Evolutionary conservation across 2,797 vertebrate genomes (phyloP).

Genomic region (Sebastolobus alascanus): DNA sequence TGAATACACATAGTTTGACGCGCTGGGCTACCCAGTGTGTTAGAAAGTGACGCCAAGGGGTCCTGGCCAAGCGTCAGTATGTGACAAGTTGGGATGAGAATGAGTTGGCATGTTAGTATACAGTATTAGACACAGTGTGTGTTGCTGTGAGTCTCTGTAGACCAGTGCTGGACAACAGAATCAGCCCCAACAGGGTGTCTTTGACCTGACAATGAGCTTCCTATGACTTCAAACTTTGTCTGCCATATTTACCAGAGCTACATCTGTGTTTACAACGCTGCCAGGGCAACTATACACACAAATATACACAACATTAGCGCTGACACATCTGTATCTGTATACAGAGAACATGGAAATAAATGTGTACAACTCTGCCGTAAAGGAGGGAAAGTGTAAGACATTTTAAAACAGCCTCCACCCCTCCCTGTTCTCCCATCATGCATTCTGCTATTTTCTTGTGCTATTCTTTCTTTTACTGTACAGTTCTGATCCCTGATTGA

Average conservation of each 20-base stretch:
- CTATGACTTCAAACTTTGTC: slow-evolving; percentile 19
- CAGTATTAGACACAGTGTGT: not conserved
- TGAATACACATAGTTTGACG: too few species aligned
- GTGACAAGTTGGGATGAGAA: too few species aligned
- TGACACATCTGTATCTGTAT: slow-evolving; percentile 50
- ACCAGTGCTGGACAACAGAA: not conserved
- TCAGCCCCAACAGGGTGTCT: not conserved
- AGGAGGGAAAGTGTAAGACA: not conserved
- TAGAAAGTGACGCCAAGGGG: too few species aligned
- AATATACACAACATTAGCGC: slow-evolving; percentile 34
- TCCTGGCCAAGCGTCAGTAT: too few species aligned
- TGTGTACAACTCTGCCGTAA: slow-evolving; percentile 1
- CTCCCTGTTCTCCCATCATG: not conserved
- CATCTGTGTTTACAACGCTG: slow-evolving; percentile 69
- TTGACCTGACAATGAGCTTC: slow-evolving; percentile 10
- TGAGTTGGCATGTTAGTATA: not conserved
- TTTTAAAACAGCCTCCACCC: not conserved
- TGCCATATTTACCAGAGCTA: slow-evolving; percentile 49
- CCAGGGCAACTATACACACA: slow-evolving; percentile 43
- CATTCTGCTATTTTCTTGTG: not conserved
- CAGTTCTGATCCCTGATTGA: not conserved
- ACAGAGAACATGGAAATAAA: slow-evolving; percentile 12
- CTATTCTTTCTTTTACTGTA: too few species aligned
- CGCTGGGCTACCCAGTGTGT: too few species aligned
- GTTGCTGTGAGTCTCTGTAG: not conserved